These are phyloP conservation scores for Alouatta caraya DNA, from an alignment of 2,797 vertebrate species.

Conservation along the genomic window DNA sequence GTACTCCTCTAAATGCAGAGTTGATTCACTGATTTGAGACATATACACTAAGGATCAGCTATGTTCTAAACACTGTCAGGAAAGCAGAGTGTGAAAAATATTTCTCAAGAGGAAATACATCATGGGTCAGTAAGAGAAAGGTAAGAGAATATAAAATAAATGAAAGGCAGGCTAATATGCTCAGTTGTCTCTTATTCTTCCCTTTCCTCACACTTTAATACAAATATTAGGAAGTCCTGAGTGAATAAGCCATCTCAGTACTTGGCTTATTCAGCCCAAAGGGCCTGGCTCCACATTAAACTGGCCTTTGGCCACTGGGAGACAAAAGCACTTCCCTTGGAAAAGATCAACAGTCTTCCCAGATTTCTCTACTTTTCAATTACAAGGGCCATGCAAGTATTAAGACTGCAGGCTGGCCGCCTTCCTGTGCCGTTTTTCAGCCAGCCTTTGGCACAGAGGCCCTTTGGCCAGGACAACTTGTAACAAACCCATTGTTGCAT, in stretches of 20 bases:
- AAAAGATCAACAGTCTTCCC: constrained; percentile 88
- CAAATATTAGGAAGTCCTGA: not conserved
- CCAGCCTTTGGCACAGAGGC: constrained; percentile 72
- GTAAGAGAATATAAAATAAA: not conserved
- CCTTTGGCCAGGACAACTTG: constrained; percentile 74
- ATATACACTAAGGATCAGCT: not conserved
- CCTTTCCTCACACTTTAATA: not conserved
- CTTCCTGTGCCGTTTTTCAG: constrained; percentile 85
- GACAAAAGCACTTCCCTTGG: constrained; percentile 76
- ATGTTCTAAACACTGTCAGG: not conserved
- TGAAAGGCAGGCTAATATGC: not conserved
- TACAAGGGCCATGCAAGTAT: constrained; percentile 62
- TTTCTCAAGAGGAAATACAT: not conserved
- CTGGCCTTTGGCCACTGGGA: constrained; percentile 81
- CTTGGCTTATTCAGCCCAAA: constrained; percentile 81
- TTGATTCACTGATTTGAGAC: not conserved
- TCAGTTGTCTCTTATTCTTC: constrained; percentile 13
- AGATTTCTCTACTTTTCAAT: constrained; percentile 84
- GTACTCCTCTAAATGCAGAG: not conserved
- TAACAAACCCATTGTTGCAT: constrained; percentile 84
- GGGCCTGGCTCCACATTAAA: constrained; percentile 73
- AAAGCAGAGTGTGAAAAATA: not conserved
- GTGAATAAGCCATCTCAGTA: not conserved
- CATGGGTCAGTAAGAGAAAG: not conserved
- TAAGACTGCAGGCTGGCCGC: constrained; percentile 80